Evolutionary conservation across 1,140 invertebrate genomes (phyloP).

Genomic region (Goniozus legneri): DNA sequence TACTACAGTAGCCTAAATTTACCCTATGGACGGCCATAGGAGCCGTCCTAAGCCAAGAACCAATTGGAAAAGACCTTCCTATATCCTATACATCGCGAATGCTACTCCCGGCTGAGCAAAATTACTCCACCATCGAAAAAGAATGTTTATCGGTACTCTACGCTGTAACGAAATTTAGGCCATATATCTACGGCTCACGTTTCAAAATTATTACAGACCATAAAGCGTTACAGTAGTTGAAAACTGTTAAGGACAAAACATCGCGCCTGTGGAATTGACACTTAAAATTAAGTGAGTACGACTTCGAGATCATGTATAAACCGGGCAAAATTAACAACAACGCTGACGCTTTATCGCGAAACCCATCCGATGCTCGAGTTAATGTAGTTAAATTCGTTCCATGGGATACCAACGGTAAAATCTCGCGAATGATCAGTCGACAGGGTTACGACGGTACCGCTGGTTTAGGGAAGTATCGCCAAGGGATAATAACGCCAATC

Average conservation of each 20-base stretch:
- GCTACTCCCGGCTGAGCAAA: slow-evolving; percentile 13
- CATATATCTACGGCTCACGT: slow-evolving; percentile 40
- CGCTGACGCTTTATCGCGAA: neutral
- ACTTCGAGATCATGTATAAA: slow-evolving; percentile 17
- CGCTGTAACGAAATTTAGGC: slow-evolving; percentile 38
- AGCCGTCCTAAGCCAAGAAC: slow-evolving; percentile 11
- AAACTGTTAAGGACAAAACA: neutral
- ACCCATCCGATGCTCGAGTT: no score
- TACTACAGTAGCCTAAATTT: slow-evolving; percentile 20
- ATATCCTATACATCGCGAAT: slow-evolving; percentile 19
- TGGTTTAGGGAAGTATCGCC: no score
- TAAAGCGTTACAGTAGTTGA: slow-evolving; percentile 24
- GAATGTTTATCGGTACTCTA: slow-evolving; percentile 23
- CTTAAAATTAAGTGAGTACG: slow-evolving; percentile 19
- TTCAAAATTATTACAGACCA: slow-evolving; percentile 53
- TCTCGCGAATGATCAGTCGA: no score
- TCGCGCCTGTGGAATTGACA: slow-evolving; percentile 36
- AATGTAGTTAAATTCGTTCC: no score
- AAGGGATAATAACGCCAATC: no score
- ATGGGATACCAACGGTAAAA: no score
- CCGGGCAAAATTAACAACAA: slow-evolving; percentile 8
- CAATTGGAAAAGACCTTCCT: slow-evolving; percentile 21
- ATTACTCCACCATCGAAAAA: slow-evolving; percentile 16
- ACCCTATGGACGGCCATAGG: slow-evolving; percentile 14
- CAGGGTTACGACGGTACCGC: no score